phyloP scores from a whole-genome alignment of 2,888 invertebrate species.

The Vesta saturnalis region DNA sequence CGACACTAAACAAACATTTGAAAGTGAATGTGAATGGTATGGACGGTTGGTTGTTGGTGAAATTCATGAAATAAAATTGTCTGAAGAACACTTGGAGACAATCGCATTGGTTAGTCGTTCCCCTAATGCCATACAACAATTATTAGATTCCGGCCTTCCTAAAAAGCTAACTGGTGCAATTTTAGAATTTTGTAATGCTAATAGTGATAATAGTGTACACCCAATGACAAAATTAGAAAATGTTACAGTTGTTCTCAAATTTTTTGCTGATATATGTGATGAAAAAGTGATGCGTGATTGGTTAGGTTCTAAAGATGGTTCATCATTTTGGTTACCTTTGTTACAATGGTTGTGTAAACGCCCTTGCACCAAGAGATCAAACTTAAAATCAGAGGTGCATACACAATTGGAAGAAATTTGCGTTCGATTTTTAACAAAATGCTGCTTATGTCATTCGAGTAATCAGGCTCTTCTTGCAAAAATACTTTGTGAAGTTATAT shows the following conservation, averaged over 20 bases:
- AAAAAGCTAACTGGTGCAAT: slow-evolving; percentile 72
- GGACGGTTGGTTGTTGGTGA: slow-evolving; percentile 67
- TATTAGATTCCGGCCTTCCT: slow-evolving; percentile 81
- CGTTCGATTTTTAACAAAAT: slow-evolving; percentile 83
- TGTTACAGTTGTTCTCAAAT: slow-evolving; percentile 77
- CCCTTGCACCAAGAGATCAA: slow-evolving; percentile 51
- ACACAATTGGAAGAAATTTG: slow-evolving; percentile 77
- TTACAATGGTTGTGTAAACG: slow-evolving; percentile 75
- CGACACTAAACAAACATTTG: slow-evolving; percentile 69
- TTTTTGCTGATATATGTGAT: slow-evolving; percentile 82
- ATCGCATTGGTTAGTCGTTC: slow-evolving; percentile 85
- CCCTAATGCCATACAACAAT: slow-evolving; percentile 76
- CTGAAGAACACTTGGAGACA: slow-evolving; percentile 76
- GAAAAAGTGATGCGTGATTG: slow-evolving; percentile 87
- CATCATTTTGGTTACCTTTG: slow-evolving; percentile 87
- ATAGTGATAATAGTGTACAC: slow-evolving; percentile 48
- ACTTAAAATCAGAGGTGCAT: slow-evolving; percentile 58
- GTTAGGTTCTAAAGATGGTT: slow-evolving; percentile 83
- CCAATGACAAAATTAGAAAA: slow-evolving; percentile 69
- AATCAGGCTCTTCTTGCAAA: slow-evolving; percentile 87
- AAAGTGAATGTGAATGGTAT: slow-evolving; percentile 67
- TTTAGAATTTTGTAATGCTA: slow-evolving; percentile 60
- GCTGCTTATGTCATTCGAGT: slow-evolving; percentile 84
- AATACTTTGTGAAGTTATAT: slow-evolving; percentile 80
- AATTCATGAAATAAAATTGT: slow-evolving; percentile 66